phyloP scores from a whole-genome alignment of 2,113 vertebrate genomes.

The Hypocryptadius cinnamomeus region DNA sequence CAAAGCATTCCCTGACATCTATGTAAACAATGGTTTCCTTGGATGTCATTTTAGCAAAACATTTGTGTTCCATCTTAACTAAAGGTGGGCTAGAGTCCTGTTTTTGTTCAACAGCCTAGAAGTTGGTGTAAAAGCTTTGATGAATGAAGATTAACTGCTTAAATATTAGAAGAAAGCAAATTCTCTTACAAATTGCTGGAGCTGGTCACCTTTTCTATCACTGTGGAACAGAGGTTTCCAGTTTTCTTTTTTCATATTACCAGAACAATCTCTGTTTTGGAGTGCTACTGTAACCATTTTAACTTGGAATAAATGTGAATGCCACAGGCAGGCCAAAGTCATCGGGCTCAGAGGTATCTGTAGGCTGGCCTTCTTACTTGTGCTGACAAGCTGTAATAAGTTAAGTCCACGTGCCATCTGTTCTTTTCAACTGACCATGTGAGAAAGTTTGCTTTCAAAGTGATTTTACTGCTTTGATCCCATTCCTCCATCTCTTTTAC shows the following conservation, averaged over 20 bases:
- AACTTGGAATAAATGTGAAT: background rate
- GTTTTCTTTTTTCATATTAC: background rate
- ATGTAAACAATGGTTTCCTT: background rate
- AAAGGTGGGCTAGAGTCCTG: background rate
- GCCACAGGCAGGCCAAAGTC: background rate
- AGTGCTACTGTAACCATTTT: background rate
- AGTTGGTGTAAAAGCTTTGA: background rate
- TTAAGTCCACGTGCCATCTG: background rate
- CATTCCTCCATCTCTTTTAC: background rate
- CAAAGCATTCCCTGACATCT: background rate
- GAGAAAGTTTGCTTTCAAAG: background rate
- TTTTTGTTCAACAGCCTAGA: background rate
- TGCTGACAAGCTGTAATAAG: background rate
- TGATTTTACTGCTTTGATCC: slow-evolving; percentile 7
- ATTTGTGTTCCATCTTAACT: background rate
- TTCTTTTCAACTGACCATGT: background rate
- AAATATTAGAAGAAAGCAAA: background rate
- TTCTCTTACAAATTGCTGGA: background rate
- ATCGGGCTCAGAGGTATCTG: background rate
- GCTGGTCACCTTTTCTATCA: background rate
- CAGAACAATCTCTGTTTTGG: background rate
- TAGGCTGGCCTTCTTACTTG: background rate
- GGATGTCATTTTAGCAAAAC: background rate
- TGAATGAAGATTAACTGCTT: background rate
- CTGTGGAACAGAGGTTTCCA: background rate